Evolutionary conservation across 64 coral and sea anemone species (phyloP).

Genomic region (Catalaphyllia jardinei): DNA sequence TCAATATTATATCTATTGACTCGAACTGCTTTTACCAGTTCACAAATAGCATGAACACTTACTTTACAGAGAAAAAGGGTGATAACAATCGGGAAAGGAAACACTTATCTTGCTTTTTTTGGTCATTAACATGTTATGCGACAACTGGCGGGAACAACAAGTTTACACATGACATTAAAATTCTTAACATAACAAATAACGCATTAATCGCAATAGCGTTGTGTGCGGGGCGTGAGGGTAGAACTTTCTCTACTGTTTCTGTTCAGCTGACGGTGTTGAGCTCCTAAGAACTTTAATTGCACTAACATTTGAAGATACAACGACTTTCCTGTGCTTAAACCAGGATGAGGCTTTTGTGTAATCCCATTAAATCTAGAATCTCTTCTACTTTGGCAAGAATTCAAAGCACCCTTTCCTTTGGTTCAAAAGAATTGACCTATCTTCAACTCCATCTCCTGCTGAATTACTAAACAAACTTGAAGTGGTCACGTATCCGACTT

Average conservation of each 20-base stretch:
- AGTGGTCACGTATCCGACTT: neutral
- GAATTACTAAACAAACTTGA: neutral
- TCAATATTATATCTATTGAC: conserved; percentile 38
- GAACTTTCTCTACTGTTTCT: too few relatives aligned
- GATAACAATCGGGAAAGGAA: neutral
- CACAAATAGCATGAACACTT: neutral
- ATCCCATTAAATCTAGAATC: neutral
- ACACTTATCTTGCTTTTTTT: neutral
- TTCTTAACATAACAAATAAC: neutral
- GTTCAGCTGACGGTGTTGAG: too few relatives aligned
- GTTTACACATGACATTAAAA: neutral
- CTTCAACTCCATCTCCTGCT: neutral
- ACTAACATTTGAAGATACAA: neutral
- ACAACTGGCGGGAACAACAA: neutral
- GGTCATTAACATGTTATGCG: neutral
- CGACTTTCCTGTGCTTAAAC: neutral
- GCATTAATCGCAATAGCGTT: neutral
- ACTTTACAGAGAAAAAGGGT: neutral
- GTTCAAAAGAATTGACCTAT: neutral
- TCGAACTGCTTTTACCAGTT: neutral
- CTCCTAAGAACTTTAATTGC: neutral
- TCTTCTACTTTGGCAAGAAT: neutral
- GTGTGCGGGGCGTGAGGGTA: neutral
- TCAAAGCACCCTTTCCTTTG: conserved; percentile 5
- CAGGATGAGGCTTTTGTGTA: neutral